Percentiles rank a stretch among this genome's conserved stretches.
These are phyloP conservation scores for Zootoca vivipara DNA, from an alignment of 2,113 vertebrate genomes.

Conservation along the genomic window DNA sequence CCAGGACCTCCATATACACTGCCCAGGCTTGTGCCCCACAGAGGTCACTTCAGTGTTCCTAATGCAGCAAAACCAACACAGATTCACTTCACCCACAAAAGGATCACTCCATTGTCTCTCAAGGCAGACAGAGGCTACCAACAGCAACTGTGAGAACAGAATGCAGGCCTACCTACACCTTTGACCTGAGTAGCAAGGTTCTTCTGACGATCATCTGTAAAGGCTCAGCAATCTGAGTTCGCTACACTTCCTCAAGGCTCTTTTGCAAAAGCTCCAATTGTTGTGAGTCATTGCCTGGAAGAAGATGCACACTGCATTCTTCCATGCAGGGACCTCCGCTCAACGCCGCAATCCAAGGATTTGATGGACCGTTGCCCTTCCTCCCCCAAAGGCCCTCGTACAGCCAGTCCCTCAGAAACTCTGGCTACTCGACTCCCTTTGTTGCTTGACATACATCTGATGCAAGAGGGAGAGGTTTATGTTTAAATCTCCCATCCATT, in stretches of 20 bases:
- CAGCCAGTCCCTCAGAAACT: not conserved
- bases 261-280: not conserved
- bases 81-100: too few relatives aligned
- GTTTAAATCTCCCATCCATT: not conserved
- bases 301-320: not conserved
- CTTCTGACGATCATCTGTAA: not conserved
- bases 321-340: not conserved
- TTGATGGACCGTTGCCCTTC: not conserved
- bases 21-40: too few relatives aligned
- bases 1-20: too few relatives aligned
- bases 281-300: not conserved
- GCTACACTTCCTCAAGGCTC: not conserved
- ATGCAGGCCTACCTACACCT: too few relatives aligned
- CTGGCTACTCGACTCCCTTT: not conserved
- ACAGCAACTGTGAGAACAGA: too few relatives aligned
- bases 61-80: too few relatives aligned
- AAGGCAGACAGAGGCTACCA: too few relatives aligned
- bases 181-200: too few relatives aligned
- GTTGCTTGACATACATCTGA: not conserved
- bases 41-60: too few relatives aligned
- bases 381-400: not conserved
- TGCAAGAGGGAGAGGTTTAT: constrained; percentile 5
- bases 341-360: not conserved
- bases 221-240: not conserved
- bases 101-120: too few relatives aligned